phyloP scores from a whole-genome alignment of 2,888 invertebrate genomes.

The Steromphala cineraria region DNA sequence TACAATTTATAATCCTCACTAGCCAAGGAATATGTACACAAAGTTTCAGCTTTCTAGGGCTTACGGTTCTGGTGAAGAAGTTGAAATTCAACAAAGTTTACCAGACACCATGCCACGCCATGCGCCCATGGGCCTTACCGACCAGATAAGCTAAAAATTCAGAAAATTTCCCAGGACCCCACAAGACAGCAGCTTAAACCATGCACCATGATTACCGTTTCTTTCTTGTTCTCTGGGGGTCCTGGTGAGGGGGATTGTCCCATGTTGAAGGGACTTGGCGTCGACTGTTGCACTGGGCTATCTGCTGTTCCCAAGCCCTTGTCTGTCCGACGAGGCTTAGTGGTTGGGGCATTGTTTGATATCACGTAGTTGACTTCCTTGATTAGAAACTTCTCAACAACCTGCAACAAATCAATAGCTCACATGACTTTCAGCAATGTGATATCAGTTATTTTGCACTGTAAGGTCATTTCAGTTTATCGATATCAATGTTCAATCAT shows the following conservation, averaged over 20 bases:
- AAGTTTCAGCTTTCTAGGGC: too few species aligned
- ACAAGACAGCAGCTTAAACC: not conserved
- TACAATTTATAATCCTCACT: too few species aligned
- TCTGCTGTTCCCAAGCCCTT: slow-evolving; percentile 25
- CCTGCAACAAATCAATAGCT: slow-evolving; percentile 44
- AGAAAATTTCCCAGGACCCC: too few species aligned
- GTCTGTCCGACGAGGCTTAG: not conserved
- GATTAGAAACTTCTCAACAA: slow-evolving; percentile 62
- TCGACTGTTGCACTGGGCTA: slow-evolving; percentile 50
- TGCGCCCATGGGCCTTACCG: too few species aligned
- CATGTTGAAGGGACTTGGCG: slow-evolving; percentile 68
- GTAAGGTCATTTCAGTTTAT: too few species aligned
- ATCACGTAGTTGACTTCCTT: slow-evolving; percentile 67
- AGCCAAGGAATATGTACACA: too few species aligned
- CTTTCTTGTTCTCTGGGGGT: slow-evolving; percentile 31
- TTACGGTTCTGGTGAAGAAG: too few species aligned
- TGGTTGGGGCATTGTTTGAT: slow-evolving; percentile 53
- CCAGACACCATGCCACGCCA: too few species aligned
- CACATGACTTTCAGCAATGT: not conserved
- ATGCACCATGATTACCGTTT: slow-evolving; percentile 28
- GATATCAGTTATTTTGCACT: too few species aligned
- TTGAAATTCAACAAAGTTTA: too few species aligned
- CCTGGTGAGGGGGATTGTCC: slow-evolving; percentile 57
- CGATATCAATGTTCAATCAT: too few species aligned
- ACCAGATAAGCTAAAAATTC: too few species aligned